Evolutionary conservation across 2,113 vertebrate species (phyloP).

Genomic region (Osmerus mordax): DNA sequence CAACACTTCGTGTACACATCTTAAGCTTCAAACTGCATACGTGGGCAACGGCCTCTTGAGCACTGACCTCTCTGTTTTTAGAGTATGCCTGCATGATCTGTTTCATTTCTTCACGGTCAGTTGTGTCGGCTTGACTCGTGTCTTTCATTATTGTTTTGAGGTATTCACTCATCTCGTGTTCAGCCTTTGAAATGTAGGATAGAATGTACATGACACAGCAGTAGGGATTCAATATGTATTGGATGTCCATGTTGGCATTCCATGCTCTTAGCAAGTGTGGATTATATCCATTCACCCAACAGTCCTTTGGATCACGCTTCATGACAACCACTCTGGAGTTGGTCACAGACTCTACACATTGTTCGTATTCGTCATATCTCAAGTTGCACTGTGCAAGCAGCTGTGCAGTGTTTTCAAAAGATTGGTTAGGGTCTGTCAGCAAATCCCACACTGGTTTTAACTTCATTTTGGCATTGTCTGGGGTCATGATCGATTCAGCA

Average conservation of each 20-base stretch:
- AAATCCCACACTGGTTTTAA: too few species aligned
- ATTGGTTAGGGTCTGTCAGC: too few species aligned
- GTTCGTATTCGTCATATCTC: background rate
- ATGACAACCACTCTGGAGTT: slow-evolving; percentile 5
- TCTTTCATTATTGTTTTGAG: slow-evolving; percentile 12
- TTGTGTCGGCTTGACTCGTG: background rate
- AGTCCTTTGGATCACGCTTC: slow-evolving; percentile 11
- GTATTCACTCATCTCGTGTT: slow-evolving; percentile 33
- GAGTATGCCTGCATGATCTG: slow-evolving; percentile 23
- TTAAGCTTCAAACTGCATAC: slow-evolving; percentile 15
- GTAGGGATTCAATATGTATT: slow-evolving; percentile 15
- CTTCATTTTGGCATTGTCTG: too few species aligned
- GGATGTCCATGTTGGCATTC: slow-evolving; percentile 9
- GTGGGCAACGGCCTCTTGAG: slow-evolving; percentile 21
- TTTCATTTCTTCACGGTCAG: slow-evolving; percentile 27
- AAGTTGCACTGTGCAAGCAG: slow-evolving; percentile 1
- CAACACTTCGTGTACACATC: background rate
- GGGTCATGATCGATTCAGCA: too few species aligned
- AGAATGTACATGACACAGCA: slow-evolving; percentile 21
- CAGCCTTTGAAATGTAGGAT: slow-evolving; percentile 25
- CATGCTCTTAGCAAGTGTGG: slow-evolving; percentile 19
- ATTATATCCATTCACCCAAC: slow-evolving; percentile 4
- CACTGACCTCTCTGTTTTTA: slow-evolving; percentile 21
- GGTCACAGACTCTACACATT: background rate
- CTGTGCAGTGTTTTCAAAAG: too few species aligned